Evolutionary conservation across 2,888 invertebrate genomes (phyloP).

Genomic region (Cryptocheilus praepositus): DNA sequence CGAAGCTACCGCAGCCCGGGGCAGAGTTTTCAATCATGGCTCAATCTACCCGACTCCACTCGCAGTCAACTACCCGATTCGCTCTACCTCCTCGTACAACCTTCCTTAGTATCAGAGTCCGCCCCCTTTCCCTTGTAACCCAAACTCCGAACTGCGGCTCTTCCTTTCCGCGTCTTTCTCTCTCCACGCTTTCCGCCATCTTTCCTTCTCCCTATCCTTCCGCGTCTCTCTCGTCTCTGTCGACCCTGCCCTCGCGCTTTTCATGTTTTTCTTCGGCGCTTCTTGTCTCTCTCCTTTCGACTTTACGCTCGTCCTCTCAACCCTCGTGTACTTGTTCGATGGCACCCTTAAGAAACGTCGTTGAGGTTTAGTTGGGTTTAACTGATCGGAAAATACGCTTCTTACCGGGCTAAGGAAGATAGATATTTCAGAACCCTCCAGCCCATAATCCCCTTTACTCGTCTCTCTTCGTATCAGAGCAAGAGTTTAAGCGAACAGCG

Average conservation of each 20-base stretch:
- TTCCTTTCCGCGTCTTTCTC: slow-evolving; percentile 63
- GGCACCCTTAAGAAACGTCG: slow-evolving; percentile 57
- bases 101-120: slow-evolving; percentile 16
- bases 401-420: slow-evolving; percentile 61
- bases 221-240: slow-evolving; percentile 73
- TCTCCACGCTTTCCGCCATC: slow-evolving; percentile 37
- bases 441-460: slow-evolving; percentile 8
- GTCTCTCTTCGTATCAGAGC: slow-evolving; percentile 4
- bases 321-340: background rate
- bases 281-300: slow-evolving; percentile 67
- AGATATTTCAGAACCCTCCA: slow-evolving; percentile 48
- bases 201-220: slow-evolving; percentile 62
- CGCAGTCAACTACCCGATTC: slow-evolving; percentile 38
- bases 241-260: slow-evolving; percentile 76
- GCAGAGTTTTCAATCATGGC: slow-evolving; percentile 72
- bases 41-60: slow-evolving; percentile 67
- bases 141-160: background rate
- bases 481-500: slow-evolving; percentile 19
- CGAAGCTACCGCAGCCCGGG: slow-evolving; percentile 63
- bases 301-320: slow-evolving; percentile 12
- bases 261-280: too few relatives aligned
- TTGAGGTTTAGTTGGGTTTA: slow-evolving; percentile 62
- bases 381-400: slow-evolving; percentile 69
- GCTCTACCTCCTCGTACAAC: slow-evolving; percentile 26
- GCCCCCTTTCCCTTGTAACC: slow-evolving; percentile 10